These are phyloP conservation scores for Synanthedon myopaeformis DNA, from an alignment of 2,888 invertebrate species.

Conservation along the genomic window DNA sequence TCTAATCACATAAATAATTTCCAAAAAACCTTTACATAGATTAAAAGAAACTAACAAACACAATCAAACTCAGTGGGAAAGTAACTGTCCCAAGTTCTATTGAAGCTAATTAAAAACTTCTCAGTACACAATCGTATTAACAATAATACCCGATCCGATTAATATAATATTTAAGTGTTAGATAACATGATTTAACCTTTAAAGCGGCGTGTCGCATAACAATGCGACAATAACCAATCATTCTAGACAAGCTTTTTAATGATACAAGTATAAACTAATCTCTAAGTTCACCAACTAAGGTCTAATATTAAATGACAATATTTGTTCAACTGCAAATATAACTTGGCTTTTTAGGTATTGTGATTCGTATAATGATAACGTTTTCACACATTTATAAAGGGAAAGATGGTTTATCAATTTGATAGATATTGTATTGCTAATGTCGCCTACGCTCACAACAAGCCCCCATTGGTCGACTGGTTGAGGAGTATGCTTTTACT, in stretches of 20 bases:
- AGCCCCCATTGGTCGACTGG: too few relatives aligned
- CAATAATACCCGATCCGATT: conserved; percentile 5
- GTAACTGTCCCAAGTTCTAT: too few relatives aligned
- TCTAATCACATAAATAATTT: too few relatives aligned
- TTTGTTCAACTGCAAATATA: background rate
- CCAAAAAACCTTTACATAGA: too few relatives aligned
- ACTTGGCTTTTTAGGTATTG: background rate
- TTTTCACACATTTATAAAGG: background rate
- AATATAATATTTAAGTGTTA: conserved; percentile 3
- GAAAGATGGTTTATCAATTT: background rate
- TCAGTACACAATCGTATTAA: background rate
- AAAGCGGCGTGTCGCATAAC: background rate
- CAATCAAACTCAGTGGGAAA: too few relatives aligned
- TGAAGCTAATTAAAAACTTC: too few relatives aligned
- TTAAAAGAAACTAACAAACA: too few relatives aligned
- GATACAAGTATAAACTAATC: too few relatives aligned
- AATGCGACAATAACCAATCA: background rate
- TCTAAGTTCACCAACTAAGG: too few relatives aligned
- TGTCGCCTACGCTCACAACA: background rate
- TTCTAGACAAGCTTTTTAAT: background rate
- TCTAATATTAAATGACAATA: too few relatives aligned
- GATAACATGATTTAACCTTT: conserved; percentile 13
- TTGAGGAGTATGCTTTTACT: too few relatives aligned
- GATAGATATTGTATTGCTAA: background rate
- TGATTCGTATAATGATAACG: background rate